A percentile compares a stretch with the other conserved stretches of the same genome.
These are phyloP conservation scores for Rhagium mordax DNA, from an alignment of 2,888 invertebrate genomes.

Conservation along the genomic window DNA sequence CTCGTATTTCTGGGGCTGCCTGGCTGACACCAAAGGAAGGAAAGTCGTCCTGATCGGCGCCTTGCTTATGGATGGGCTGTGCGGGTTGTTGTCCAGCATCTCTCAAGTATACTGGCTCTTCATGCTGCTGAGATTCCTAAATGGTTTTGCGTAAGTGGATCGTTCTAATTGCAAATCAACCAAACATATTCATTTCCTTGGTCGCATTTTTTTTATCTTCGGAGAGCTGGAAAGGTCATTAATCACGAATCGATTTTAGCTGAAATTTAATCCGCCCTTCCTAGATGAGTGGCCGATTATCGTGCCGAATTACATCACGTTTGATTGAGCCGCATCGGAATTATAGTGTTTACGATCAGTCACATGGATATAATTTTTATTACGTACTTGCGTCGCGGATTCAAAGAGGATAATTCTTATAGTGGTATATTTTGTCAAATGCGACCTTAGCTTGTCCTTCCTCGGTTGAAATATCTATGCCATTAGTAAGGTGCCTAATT, in stretches of 20 bases:
- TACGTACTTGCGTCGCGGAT: too few species aligned
- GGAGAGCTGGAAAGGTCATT: background rate
- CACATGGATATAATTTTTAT: background rate
- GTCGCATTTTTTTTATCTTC: background rate
- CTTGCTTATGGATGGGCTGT: slow-evolving; percentile 81
- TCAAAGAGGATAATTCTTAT: too few species aligned
- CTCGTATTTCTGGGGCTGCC: slow-evolving; percentile 88
- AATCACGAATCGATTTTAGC: background rate
- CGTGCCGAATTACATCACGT: background rate
- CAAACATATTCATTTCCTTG: too few species aligned
- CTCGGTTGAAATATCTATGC: too few species aligned
- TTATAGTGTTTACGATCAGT: background rate
- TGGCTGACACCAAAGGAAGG: slow-evolving; percentile 88
- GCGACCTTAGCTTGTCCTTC: too few species aligned
- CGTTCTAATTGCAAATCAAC: too few species aligned
- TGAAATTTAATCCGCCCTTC: background rate
- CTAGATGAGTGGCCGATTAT: background rate
- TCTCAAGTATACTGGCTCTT: slow-evolving; percentile 82
- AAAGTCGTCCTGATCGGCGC: slow-evolving; percentile 82
- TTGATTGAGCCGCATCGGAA: slow-evolving; percentile 5
- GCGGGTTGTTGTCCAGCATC: slow-evolving; percentile 82
- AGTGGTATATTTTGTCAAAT: too few species aligned
- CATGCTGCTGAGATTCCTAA: slow-evolving; percentile 81
- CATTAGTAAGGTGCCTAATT: too few species aligned
- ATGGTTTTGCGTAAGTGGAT: slow-evolving; percentile 87